Percentiles rank a stretch among this genome's conserved stretches.
phyloP scores from a whole-genome alignment of 2,888 invertebrate genomes.

The Synergus umbraculus region DNA sequence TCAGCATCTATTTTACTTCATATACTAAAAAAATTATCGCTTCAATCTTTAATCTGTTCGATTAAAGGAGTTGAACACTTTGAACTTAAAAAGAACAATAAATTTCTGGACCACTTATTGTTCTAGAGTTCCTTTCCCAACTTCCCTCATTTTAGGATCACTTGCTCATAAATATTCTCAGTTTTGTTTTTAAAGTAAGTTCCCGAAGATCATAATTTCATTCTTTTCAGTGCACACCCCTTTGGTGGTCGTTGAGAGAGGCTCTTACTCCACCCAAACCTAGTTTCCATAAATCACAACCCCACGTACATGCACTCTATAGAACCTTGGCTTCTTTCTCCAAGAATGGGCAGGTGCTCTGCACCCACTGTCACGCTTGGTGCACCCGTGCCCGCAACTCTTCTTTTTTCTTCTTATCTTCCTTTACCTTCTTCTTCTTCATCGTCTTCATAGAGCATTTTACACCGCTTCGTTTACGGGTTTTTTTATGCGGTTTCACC shows the following conservation, averaged over 20 bases:
- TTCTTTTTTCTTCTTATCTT: constrained; percentile 62
- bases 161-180: constrained; percentile 70
- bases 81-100: too few species aligned
- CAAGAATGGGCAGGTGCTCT: constrained; percentile 75
- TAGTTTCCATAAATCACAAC: constrained; percentile 71
- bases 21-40: background rate
- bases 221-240: constrained; percentile 11
- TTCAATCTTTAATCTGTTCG: background rate
- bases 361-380: constrained; percentile 76
- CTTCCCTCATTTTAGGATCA: background rate
- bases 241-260: constrained; percentile 31
- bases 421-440: constrained; percentile 55
- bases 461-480: constrained; percentile 34
- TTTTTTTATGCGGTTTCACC: constrained; percentile 31
- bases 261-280: constrained; percentile 52
- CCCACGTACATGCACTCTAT: constrained; percentile 50
- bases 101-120: background rate
- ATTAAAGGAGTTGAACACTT: too few species aligned
- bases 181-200: constrained; percentile 62
- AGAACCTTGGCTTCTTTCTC: constrained; percentile 49
- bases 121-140: background rate
- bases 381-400: constrained; percentile 72
- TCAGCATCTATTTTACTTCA: background rate
- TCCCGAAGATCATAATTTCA: constrained; percentile 23
- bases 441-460: constrained; percentile 51